Evolutionary conservation across 2,797 vertebrate species (phyloP).

Genomic region (Sebastolobus altivelis): DNA sequence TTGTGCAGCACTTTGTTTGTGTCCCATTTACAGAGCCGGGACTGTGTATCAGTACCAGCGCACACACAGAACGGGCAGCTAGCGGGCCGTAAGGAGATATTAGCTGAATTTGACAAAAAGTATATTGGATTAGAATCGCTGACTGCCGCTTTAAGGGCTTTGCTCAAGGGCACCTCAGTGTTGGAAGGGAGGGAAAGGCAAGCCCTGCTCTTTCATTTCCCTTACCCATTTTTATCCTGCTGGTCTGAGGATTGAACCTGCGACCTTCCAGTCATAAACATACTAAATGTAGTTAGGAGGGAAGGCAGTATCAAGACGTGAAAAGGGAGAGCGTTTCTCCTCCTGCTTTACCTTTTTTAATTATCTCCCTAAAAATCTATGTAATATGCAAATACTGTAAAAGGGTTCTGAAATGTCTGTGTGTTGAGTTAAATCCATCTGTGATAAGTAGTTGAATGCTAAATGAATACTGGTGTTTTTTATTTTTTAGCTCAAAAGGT

Average conservation of each 20-base stretch:
- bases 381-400: not conserved
- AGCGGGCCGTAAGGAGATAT: not conserved
- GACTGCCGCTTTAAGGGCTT: not conserved
- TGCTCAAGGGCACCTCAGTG: conserved; percentile 5
- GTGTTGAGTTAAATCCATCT: not conserved
- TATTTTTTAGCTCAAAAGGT: not conserved
- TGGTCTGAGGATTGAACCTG: not conserved
- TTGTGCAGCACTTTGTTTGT: too few relatives aligned
- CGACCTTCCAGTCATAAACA: not conserved
- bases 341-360: not conserved
- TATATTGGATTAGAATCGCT: not conserved
- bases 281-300: too few relatives aligned
- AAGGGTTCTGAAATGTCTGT: not conserved
- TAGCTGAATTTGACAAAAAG: not conserved
- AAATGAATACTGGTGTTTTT: not conserved
- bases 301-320: too few relatives aligned
- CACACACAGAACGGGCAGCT: not conserved
- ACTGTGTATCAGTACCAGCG: not conserved
- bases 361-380: not conserved
- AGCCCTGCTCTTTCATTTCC: not conserved
- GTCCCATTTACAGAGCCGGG: not conserved
- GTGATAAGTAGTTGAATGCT: not conserved
- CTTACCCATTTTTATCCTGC: not conserved
- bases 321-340: too few relatives aligned
- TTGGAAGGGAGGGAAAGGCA: not conserved